phyloP scores from a whole-genome alignment of 2,797 vertebrate species.

The Lepus oiostolus region DNA sequence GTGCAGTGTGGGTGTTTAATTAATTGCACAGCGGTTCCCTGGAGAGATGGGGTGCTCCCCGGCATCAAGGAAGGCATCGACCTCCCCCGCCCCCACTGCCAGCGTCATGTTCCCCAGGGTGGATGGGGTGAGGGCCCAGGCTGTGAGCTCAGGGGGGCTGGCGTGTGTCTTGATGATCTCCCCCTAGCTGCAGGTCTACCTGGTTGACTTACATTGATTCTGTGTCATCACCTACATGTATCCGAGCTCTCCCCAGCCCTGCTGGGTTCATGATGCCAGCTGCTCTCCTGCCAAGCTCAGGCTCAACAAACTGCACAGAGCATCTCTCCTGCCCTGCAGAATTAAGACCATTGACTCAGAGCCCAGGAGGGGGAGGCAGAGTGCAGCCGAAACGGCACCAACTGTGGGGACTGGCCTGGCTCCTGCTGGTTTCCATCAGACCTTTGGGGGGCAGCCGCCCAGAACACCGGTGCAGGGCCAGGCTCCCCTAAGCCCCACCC shows the following conservation, averaged over 20 bases:
- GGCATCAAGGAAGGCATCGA: rapidly evolving
- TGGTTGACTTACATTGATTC: not conserved
- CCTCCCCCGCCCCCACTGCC: rapidly evolving
- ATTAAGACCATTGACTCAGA: rapidly evolving
- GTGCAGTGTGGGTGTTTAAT: rapidly evolving
- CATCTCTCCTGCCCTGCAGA: rapidly evolving
- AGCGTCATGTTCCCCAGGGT: rapidly evolving
- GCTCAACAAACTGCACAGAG: no score
- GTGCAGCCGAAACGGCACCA: constrained; percentile 12
- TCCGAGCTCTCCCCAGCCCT: not conserved
- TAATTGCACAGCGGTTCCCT: not conserved
- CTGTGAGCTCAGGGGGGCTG: not conserved
- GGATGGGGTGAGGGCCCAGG: rapidly evolving
- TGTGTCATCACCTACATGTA: not conserved
- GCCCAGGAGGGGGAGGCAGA: constrained; percentile 89
- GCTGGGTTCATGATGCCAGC: not conserved
- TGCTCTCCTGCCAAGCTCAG: not conserved
- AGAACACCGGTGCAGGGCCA: rapidly evolving
- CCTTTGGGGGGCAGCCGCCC: not conserved
- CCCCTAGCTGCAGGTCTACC: no score
- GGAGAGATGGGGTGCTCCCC: not conserved
- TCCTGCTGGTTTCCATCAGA: rapidly evolving
- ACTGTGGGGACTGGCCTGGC: rapidly evolving
- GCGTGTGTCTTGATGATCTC: not conserved
- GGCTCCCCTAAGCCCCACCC: rapidly evolving